Evolutionary conservation across 2,888 invertebrate genomes (phyloP).

Genomic region (Sinhomidia bicolor): DNA sequence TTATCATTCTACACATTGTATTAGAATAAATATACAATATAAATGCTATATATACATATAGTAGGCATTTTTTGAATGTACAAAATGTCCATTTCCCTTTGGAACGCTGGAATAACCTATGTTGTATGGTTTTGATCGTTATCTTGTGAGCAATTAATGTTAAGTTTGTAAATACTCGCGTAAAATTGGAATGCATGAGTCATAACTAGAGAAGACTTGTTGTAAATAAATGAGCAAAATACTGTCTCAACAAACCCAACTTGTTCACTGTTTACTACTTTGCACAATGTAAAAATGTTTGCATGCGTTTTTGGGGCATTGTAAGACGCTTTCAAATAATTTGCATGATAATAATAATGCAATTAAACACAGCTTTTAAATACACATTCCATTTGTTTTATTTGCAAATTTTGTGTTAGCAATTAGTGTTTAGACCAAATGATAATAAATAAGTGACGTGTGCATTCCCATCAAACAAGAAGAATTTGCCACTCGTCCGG

Average conservation of each 20-base stretch:
- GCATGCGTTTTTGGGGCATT: too few species aligned
- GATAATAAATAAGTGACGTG: not conserved
- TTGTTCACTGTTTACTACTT: too few species aligned
- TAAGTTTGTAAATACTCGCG: not conserved
- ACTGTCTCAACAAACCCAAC: too few species aligned
- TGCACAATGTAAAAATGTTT: too few species aligned
- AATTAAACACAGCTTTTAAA: too few species aligned
- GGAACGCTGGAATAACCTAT: not conserved
- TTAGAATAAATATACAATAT: not conserved
- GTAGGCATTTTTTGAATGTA: constrained; percentile 18
- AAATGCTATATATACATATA: not conserved
- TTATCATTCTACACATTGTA: not conserved
- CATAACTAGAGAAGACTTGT: constrained; percentile 2
- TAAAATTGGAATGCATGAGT: not conserved
- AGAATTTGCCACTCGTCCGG: constrained; percentile 73
- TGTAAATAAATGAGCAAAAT: not conserved
- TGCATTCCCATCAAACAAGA: constrained; percentile 53
- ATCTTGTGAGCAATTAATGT: not conserved
- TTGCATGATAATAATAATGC: not conserved
- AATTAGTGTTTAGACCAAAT: too few species aligned
- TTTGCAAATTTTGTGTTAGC: constrained; percentile 29
- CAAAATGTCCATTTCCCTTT: not conserved
- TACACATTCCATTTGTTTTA: constrained; percentile 20
- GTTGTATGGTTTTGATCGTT: too few species aligned
- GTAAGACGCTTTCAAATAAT: not conserved